Evolutionary conservation across 1,140 invertebrate species (phyloP), one percentile per base, ranked within the genome.

Genomic region (Anoplolepis gracilipes): DNA sequence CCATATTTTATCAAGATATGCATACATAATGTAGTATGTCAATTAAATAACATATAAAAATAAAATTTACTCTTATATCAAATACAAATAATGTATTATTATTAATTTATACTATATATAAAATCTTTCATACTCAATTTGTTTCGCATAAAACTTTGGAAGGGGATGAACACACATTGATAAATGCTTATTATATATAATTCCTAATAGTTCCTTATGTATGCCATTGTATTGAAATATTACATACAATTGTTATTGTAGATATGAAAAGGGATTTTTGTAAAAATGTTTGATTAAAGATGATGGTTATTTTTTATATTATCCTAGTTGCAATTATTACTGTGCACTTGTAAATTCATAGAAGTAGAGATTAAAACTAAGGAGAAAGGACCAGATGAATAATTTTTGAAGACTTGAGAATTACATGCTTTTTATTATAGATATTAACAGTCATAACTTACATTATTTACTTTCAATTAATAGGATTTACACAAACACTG

Each of bases 391-490:
- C 4, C 61, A 88, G 46, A 85, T 64, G 33, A 88, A 84, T 84
- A 84, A 88, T 67, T 78, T 42, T 88, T 61, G 76, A 90, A 92
- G 90, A 55, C 90, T 93, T 92, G 89, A 93, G 90, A 93, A 93
- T 92, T 90, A 92, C 90, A 92, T 91, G 88, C 86, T 57, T 90
- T 90, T 93, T 91, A 90, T 92, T 90, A 86, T 64, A 90, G 89
- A 90, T 92, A 93, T 92, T 91, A 91, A 93, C 91, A 92, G 78
- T 89, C 76, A 85, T 89, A 90, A 90, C 88, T 91, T 91, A 90
- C 89, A 90, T 69, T 65, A 85, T 90, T 90, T 92, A 93, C 91
- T 93, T 93, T 93, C 93, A 90, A 85, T 62, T 77, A 89, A 88
- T 88, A 89, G 76, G 64, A 87, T 77, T 93, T 73, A 75, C 39